These are phyloP conservation scores for Nineta flava DNA, from an alignment of 2,888 invertebrate genomes.

Conservation along the genomic window DNA sequence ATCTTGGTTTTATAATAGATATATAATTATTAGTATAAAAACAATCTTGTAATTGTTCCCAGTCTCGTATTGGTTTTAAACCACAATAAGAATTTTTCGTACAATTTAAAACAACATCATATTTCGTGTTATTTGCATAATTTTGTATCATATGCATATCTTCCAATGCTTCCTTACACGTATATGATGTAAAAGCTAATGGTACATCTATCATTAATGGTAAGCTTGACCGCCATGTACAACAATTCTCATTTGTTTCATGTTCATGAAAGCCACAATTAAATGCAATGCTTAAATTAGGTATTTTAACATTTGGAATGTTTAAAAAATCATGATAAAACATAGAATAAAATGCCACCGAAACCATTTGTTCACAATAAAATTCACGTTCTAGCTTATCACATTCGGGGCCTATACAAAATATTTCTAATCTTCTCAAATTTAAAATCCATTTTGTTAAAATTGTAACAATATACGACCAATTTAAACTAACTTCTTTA, in stretches of 20 bases:
- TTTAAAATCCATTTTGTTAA: background rate
- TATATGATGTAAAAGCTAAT: slow-evolving; percentile 22
- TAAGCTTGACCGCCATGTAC: slow-evolving; percentile 20
- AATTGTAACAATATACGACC: background rate
- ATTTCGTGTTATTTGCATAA: slow-evolving; percentile 7
- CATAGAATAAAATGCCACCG: background rate
- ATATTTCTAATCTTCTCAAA: background rate
- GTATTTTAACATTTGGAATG: background rate
- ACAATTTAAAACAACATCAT: slow-evolving; percentile 13
- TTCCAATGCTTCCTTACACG: slow-evolving; percentile 17
- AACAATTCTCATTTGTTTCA: slow-evolving; percentile 10
- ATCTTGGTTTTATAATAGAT: slow-evolving; percentile 6
- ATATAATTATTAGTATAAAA: slow-evolving; percentile 21
- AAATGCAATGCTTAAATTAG: slow-evolving; percentile 20
- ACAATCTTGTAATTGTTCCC: slow-evolving; percentile 16
- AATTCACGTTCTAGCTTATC: background rate
- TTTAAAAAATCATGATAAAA: slow-evolving; percentile 2
- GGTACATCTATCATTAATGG: slow-evolving; percentile 15
- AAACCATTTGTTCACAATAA: background rate
- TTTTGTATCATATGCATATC: slow-evolving; percentile 14
- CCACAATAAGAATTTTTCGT: slow-evolving; percentile 18
- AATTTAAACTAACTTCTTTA: background rate
- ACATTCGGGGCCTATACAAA: slow-evolving; percentile 2
- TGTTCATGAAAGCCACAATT: slow-evolving; percentile 23
- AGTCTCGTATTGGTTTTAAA: slow-evolving; percentile 19